Conservation (phyloP, 2,888 invertebrate species). For the Lasioglossum pauxillum region DNA sequence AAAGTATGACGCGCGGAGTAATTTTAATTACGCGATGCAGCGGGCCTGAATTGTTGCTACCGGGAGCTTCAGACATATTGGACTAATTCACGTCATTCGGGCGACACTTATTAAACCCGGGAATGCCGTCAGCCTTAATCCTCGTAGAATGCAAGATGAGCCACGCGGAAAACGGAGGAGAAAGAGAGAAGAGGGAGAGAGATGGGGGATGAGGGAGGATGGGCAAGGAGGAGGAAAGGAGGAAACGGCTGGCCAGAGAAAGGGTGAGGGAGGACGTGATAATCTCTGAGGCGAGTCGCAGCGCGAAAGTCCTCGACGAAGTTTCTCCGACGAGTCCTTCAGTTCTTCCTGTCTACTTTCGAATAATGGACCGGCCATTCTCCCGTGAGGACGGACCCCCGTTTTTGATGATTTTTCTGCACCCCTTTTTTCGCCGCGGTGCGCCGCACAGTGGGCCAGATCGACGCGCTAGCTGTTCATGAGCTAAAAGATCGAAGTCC, state of each 20-base stretch:
- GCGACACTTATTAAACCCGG: slow-evolving; percentile 82
- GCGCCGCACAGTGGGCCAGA: too few species aligned
- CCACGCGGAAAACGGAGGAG: slow-evolving; percentile 18
- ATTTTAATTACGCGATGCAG: slow-evolving; percentile 81
- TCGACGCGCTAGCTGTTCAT: too few species aligned
- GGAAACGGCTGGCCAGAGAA: neutral
- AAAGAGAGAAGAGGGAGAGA: slow-evolving; percentile 7
- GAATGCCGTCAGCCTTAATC: slow-evolving; percentile 79
- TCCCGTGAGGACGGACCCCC: neutral
- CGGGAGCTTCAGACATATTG: slow-evolving; percentile 78
- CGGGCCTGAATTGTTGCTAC: slow-evolving; percentile 79
- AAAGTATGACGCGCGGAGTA: slow-evolving; percentile 80
- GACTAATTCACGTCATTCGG: slow-evolving; percentile 82
- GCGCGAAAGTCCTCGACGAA: slow-evolving; percentile 35
- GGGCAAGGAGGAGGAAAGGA: slow-evolving; percentile 19
- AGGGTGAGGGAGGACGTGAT: slow-evolving; percentile 46
- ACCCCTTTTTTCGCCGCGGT: neutral
- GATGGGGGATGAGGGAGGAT: neutral
- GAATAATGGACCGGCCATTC: slow-evolving; percentile 26
- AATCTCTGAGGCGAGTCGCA: slow-evolving; percentile 51
- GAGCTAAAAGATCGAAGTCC: too few species aligned
- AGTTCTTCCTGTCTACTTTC: slow-evolving; percentile 30
- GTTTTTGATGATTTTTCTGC: neutral
- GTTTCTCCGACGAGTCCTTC: slow-evolving; percentile 32
- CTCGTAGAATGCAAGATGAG: slow-evolving; percentile 72